Conservation (phyloP, 2,113 vertebrate species). For the Speoplatyrhinus poulsoni region DNA sequence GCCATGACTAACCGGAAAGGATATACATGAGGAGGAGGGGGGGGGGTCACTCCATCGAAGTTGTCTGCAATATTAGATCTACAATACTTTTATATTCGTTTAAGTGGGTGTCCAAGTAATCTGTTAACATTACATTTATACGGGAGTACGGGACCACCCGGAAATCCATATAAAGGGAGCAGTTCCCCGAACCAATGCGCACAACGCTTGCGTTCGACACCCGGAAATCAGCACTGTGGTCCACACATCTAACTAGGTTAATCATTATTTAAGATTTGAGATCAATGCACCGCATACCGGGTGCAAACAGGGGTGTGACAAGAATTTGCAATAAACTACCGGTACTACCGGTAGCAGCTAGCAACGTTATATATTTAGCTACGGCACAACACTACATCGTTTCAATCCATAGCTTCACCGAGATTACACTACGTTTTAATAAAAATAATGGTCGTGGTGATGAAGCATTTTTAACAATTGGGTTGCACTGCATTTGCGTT, state of each 20-base stretch:
- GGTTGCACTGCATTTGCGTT: constrained; percentile 1
- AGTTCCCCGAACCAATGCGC: constrained; percentile 33
- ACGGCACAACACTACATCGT: constrained; percentile 17
- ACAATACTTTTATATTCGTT: no score
- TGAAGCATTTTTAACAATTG: background rate
- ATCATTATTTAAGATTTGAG: constrained; percentile 58
- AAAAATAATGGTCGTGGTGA: background rate
- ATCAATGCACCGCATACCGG: constrained; percentile 61
- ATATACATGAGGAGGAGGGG: background rate
- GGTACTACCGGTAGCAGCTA: constrained; percentile 52
- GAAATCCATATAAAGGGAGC: constrained; percentile 63
- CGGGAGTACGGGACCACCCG: constrained; percentile 59
- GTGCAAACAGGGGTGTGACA: constrained; percentile 68
- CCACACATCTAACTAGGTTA: constrained; percentile 47
- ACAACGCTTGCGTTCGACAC: constrained; percentile 34
- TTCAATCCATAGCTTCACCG: background rate
- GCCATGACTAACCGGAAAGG: background rate
- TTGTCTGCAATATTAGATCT: constrained; percentile 2
- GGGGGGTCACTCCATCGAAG: background rate
- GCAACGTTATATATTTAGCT: constrained; percentile 25
- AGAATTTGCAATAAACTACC: constrained; percentile 24
- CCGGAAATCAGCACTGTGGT: constrained; percentile 52
- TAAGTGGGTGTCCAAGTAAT: background rate
- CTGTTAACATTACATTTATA: background rate
- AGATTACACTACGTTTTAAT: constrained; percentile 45